Conservation (phyloP, 2,113 vertebrate species). For the Odontesthes bonariensis region DNA sequence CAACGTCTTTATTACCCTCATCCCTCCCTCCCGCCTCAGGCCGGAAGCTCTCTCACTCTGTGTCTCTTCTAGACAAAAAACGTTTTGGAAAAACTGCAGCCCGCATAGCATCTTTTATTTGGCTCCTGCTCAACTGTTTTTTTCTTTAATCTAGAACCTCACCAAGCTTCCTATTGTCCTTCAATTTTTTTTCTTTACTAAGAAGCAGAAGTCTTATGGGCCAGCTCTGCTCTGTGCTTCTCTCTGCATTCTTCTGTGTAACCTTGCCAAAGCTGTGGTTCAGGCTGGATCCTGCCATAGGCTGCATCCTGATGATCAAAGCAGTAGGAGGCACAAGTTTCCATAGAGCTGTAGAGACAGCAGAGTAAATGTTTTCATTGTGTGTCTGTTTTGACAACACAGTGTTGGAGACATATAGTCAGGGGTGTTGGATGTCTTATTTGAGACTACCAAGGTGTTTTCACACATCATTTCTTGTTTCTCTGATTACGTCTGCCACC, state of each 20-base stretch:
- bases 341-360: constrained; percentile 33
- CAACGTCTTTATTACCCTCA: constrained; percentile 11
- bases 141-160: constrained; percentile 3
- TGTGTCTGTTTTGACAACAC: constrained; percentile 25
- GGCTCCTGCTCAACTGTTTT: constrained; percentile 2
- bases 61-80: constrained; percentile 11
- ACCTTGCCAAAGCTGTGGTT: constrained; percentile 41
- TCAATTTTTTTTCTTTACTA: constrained; percentile 30
- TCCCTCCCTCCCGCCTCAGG: not conserved
- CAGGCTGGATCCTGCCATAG: constrained; percentile 36
- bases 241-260: constrained; percentile 31
- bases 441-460: not conserved
- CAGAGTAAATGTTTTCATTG: constrained; percentile 21
- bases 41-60: not conserved
- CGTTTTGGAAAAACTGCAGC: constrained; percentile 22
- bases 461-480: not conserved
- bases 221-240: not conserved
- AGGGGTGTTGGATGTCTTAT: not conserved
- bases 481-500: constrained; percentile 22
- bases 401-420: not conserved
- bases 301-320: constrained; percentile 37
- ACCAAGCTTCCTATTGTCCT: constrained; percentile 36
- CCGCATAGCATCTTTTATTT: constrained; percentile 15
- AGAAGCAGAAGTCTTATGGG: constrained; percentile 38
- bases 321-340: constrained; percentile 35